These are phyloP conservation scores for Amiota minor DNA, from an alignment of 2,888 invertebrate genomes.

Conservation along the genomic window DNA sequence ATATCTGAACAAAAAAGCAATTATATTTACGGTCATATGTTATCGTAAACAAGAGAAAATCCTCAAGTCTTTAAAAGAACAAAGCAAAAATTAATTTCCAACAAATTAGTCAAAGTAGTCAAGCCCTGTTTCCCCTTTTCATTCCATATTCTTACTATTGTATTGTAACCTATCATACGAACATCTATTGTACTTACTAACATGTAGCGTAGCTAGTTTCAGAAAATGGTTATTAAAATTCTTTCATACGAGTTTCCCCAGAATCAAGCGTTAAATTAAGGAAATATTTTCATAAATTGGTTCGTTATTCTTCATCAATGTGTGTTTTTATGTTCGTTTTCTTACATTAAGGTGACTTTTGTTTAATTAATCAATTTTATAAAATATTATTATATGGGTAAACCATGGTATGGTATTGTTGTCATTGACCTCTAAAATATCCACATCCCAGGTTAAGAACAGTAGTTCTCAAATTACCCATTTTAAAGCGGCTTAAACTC, in stretches of 20 bases:
- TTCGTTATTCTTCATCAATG: neutral
- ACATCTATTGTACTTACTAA: too few relatives aligned
- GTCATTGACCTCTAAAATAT: conserved; percentile 64
- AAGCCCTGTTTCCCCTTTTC: too few relatives aligned
- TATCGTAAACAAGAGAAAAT: too few relatives aligned
- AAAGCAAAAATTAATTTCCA: too few relatives aligned
- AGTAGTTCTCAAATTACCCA: conserved; percentile 61
- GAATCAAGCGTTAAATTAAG: conserved; percentile 65
- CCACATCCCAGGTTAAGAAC: conserved; percentile 58
- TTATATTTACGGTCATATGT: too few relatives aligned
- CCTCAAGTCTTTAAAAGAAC: too few relatives aligned
- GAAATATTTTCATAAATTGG: conserved; percentile 52
- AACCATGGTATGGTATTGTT: conserved; percentile 37
- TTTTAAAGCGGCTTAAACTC: conserved; percentile 60
- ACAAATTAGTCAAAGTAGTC: too few relatives aligned
- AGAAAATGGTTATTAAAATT: too few relatives aligned
- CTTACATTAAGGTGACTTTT: conserved; percentile 13
- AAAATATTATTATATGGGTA: conserved; percentile 61
- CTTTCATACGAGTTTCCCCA: neutral
- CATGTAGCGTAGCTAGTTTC: too few relatives aligned
- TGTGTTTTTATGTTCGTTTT: neutral
- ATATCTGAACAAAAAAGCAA: too few relatives aligned
- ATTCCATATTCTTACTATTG: too few relatives aligned
- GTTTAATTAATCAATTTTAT: conserved; percentile 32
- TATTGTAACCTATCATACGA: too few relatives aligned